Evolutionary conservation across 2,113 vertebrate genomes (phyloP).

Genomic region (Apistogramma diplotaenia): DNA sequence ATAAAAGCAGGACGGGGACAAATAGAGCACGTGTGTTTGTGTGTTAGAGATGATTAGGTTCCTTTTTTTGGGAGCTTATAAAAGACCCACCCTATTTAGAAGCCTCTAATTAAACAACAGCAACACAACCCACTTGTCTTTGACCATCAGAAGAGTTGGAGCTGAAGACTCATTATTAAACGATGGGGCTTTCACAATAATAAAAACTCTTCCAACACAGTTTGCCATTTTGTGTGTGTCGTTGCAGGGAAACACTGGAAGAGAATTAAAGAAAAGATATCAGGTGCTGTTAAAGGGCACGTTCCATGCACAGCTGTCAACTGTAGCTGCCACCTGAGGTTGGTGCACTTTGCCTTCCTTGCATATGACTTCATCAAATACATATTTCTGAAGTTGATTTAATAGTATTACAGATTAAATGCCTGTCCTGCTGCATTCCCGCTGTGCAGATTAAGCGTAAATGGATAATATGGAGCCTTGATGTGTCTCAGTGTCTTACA

Average conservation of each 20-base stretch:
- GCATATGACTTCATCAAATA: background rate
- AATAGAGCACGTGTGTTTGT: too few relatives aligned
- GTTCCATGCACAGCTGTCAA: constrained; percentile 81
- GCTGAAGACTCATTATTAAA: background rate
- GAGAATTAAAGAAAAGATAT: constrained; percentile 46
- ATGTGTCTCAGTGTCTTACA: constrained; percentile 82
- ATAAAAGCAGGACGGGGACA: too few relatives aligned
- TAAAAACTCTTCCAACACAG: background rate
- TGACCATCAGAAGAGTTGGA: too few relatives aligned
- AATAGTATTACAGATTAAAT: background rate
- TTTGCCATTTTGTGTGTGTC: background rate
- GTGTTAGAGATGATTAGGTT: too few relatives aligned
- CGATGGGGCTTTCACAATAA: background rate
- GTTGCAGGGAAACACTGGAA: constrained; percentile 62
- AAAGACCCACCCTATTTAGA: too few relatives aligned
- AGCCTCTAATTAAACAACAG: too few relatives aligned
- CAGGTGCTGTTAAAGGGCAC: constrained; percentile 74
- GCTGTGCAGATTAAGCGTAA: background rate
- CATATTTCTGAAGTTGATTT: background rate
- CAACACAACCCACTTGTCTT: too few relatives aligned
- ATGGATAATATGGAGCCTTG: background rate
- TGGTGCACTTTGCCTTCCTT: background rate
- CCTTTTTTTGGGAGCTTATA: too few relatives aligned
- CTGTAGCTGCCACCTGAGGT: constrained; percentile 90
- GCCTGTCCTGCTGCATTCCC: background rate